Percentiles rank a stretch among this genome's conserved stretches.
phyloP scores from a whole-genome alignment of 2,888 invertebrate genomes.

The Cantharis nigra region DNA sequence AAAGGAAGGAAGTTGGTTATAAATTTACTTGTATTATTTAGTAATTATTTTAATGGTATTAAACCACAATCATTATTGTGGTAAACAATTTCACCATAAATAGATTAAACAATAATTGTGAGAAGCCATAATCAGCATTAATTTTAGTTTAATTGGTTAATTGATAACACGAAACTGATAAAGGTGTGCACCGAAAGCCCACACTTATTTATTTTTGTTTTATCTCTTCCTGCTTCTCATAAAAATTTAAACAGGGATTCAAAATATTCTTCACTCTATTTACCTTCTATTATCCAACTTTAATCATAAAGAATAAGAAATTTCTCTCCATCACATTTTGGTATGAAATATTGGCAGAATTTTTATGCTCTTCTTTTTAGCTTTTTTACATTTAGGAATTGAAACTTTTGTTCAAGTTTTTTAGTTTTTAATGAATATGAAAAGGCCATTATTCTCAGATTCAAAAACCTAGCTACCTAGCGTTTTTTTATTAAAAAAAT shows the following conservation, averaged over 20 bases:
- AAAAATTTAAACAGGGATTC: background rate
- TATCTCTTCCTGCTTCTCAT: constrained; percentile 12
- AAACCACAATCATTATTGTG: background rate
- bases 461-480: too few species aligned
- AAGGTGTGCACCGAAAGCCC: constrained; percentile 5
- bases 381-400: too few species aligned
- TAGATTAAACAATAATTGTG: background rate
- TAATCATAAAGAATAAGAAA: too few species aligned
- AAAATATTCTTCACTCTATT: background rate
- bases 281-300: background rate
- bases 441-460: too few species aligned
- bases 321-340: background rate
- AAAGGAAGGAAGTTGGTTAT: background rate
- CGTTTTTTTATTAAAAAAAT: too few species aligned
- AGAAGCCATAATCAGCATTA: background rate
- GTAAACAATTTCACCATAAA: background rate
- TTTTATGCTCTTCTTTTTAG: too few species aligned
- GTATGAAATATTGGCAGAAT: background rate
- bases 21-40: background rate
- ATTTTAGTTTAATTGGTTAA: background rate
- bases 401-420: too few species aligned
- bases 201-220: constrained; percentile 5
- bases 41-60: background rate
- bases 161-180: background rate
- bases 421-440: too few species aligned